Percentiles rank a stretch among this genome's conserved stretches.
Conservation (phyloP, 2,113 vertebrate species). For the Pelecanoides urinatrix region DNA sequence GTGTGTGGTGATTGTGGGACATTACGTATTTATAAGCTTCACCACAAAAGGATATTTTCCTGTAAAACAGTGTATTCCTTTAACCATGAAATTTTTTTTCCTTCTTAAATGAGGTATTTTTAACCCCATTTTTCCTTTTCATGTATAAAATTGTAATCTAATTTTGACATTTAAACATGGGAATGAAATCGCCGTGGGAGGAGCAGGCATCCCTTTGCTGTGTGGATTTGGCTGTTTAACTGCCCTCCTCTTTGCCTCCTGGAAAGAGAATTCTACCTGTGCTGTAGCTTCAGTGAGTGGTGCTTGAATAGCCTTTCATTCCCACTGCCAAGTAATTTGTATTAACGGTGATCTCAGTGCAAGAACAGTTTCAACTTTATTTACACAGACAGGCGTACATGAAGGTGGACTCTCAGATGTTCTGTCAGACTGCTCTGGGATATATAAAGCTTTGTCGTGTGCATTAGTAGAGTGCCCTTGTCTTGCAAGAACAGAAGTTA, state of each 20-base stretch:
- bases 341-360: neutral
- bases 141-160: slow-evolving; percentile 57
- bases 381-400: neutral
- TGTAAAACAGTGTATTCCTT: slow-evolving; percentile 15
- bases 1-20: slow-evolving; percentile 31
- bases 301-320: slow-evolving; percentile 30
- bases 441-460: neutral
- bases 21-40: slow-evolving; percentile 30
- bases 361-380: neutral
- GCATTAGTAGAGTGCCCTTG: neutral
- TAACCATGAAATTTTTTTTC: neutral
- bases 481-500: neutral
- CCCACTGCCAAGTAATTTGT: neutral
- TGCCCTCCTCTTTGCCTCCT: neutral
- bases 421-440: neutral
- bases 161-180: slow-evolving; percentile 59
- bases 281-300: neutral
- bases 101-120: slow-evolving; percentile 15
- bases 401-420: neutral
- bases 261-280: slow-evolving; percentile 42
- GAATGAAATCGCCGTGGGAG: slow-evolving; percentile 27
- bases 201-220: slow-evolving; percentile 40
- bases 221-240: slow-evolving; percentile 33
- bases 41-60: slow-evolving; percentile 18
- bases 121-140: slow-evolving; percentile 33